These are phyloP conservation scores for Byasa hedistus DNA, from an alignment of 2,888 invertebrate genomes.

Conservation along the genomic window DNA sequence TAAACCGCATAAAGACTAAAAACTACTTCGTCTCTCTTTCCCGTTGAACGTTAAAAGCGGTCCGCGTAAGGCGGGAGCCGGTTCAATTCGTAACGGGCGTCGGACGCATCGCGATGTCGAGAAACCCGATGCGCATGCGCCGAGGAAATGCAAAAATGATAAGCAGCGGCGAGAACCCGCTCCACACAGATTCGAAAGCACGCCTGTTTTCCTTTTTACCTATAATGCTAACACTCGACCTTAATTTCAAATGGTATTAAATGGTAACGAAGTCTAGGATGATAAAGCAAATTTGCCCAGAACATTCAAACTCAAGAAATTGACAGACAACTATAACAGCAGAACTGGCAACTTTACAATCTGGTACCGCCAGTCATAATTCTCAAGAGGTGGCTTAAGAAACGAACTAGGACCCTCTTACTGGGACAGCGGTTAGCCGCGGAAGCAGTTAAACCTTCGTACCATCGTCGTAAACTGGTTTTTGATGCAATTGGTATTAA, in stretches of 20 bases:
- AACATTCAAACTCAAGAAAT: too few relatives aligned
- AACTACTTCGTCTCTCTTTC: conserved; percentile 35
- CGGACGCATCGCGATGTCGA: conserved; percentile 34
- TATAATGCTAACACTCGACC: too few relatives aligned
- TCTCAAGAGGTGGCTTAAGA: too few relatives aligned
- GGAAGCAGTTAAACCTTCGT: conserved; percentile 20
- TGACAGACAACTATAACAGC: too few relatives aligned
- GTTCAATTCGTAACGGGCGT: conserved; percentile 49
- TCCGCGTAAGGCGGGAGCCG: conserved; percentile 46
- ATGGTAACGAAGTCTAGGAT: too few relatives aligned
- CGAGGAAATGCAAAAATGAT: conserved; percentile 39
- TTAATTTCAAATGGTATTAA: too few relatives aligned
- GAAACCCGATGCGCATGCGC: conserved; percentile 35
- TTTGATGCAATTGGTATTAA: conserved; percentile 30
- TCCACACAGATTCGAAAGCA: conserved; percentile 36
- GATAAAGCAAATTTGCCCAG: too few relatives aligned
- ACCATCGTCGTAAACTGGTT: conserved; percentile 31
- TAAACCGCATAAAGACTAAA: too few relatives aligned
- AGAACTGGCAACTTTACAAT: too few relatives aligned
- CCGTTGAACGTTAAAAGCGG: conserved; percentile 21
- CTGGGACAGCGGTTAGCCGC: too few relatives aligned
- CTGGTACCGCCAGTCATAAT: too few relatives aligned
- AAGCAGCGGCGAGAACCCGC: conserved; percentile 30
- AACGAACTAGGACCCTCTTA: too few relatives aligned
- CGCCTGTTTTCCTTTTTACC: background rate